A percentile compares a stretch with the other conserved stretches of the same genome.
These are phyloP conservation scores for Laticauda colubrina DNA, from an alignment of 2,113 vertebrate genomes.

Conservation along the genomic window DNA sequence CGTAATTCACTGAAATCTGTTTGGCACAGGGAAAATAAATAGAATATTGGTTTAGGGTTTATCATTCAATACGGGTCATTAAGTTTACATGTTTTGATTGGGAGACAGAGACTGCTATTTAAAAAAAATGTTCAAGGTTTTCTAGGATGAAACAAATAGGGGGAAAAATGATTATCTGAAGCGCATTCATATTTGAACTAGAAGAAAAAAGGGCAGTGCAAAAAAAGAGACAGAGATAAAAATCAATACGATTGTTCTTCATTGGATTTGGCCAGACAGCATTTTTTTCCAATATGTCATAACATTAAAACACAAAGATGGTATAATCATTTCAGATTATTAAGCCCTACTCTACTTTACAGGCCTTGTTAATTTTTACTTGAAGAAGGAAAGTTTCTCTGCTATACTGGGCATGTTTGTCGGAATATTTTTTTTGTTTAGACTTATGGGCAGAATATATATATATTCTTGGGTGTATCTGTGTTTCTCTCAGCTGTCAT, in stretches of 20 bases:
- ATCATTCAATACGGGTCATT: neutral
- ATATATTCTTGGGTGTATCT: neutral
- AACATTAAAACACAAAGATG: constrained; percentile 10
- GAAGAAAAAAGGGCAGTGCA: neutral
- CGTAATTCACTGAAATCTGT: neutral
- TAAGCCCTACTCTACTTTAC: neutral
- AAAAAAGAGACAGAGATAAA: neutral
- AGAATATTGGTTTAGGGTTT: neutral
- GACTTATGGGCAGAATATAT: neutral
- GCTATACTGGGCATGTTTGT: neutral
- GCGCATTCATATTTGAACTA: neutral
- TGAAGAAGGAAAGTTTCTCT: neutral
- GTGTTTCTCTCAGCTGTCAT: neutral
- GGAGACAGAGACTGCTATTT: neutral
- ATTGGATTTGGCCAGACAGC: neutral
- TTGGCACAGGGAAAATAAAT: neutral
- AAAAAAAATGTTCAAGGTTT: neutral
- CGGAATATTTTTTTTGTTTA: neutral
- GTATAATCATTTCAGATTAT: constrained; percentile 3
- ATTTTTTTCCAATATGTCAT: constrained; percentile 7
- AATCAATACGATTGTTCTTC: constrained; percentile 2
- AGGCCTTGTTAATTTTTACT: neutral
- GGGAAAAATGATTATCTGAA: neutral
- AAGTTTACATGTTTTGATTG: neutral
- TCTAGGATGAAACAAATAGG: neutral